Evolutionary conservation across 1,140 invertebrate species (phyloP).

Genomic region (Penaeus vannamei): DNA sequence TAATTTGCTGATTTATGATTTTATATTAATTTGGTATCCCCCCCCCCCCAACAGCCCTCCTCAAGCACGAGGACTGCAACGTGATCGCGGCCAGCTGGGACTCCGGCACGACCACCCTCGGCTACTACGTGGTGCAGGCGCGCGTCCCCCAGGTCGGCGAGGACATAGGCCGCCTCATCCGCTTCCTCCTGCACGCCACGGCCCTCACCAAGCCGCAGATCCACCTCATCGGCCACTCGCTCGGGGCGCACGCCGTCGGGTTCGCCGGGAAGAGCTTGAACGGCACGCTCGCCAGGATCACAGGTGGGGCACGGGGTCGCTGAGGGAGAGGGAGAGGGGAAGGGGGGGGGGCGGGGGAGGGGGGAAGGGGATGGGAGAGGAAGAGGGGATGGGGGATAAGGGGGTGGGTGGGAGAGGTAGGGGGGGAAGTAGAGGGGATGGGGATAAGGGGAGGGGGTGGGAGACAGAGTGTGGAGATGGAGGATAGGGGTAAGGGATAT

Average conservation of each 20-base stretch:
- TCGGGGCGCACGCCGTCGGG: conserved; percentile 93
- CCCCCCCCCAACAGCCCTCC: conserved; percentile 46
- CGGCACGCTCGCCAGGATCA: conserved; percentile 83
- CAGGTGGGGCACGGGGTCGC: conserved; percentile 75
- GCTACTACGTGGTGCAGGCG: conserved; percentile 77
- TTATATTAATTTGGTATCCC: no score
- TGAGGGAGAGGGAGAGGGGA: neutral
- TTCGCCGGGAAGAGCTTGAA: conserved; percentile 90
- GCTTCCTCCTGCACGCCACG: conserved; percentile 68
- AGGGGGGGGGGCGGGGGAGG: neutral
- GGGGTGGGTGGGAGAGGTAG: no score
- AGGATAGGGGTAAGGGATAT: neutral
- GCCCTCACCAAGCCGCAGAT: conserved; percentile 74
- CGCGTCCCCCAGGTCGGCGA: conserved; percentile 39
- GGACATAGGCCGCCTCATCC: conserved; percentile 47
- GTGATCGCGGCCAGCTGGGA: conserved; percentile 96
- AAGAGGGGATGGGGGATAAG: no score
- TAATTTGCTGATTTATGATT: no score
- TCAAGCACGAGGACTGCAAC: conserved; percentile 79
- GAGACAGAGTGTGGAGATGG: no score
- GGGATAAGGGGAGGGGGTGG: no score
- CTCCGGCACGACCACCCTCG: conserved; percentile 90
- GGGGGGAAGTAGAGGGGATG: no score
- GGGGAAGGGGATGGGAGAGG: no score
- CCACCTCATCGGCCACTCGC: conserved; percentile 92